Conservation (phyloP, 2,113 vertebrate species). For the Girardinichthys multiradiatus region DNA sequence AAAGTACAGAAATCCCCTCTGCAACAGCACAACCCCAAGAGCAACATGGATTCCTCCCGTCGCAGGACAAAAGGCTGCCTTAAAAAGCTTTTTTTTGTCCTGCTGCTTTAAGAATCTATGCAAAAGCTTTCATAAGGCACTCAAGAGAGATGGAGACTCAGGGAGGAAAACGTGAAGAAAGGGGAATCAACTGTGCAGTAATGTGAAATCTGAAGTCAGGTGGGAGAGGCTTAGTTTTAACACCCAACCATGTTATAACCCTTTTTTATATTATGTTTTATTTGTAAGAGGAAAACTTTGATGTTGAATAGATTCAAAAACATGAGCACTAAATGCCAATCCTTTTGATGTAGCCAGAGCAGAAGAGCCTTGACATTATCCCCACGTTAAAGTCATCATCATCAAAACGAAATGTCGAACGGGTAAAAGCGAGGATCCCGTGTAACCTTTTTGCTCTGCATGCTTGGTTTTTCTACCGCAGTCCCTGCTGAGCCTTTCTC, state of each 20-base stretch:
- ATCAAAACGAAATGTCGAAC: constrained; percentile 68
- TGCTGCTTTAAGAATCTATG: neutral
- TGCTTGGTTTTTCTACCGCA: constrained; percentile 2
- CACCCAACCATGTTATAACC: neutral
- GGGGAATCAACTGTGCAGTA: neutral
- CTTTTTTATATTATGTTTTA: neutral
- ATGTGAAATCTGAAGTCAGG: neutral
- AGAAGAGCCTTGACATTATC: constrained; percentile 59
- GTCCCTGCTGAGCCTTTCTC: constrained; percentile 20
- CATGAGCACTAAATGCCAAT: constrained; percentile 11
- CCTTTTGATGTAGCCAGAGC: neutral
- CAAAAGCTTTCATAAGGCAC: constrained; percentile 34
- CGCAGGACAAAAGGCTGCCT: constrained; percentile 31
- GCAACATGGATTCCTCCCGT: too few relatives aligned
- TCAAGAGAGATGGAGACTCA: constrained; percentile 2
- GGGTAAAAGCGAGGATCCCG: constrained; percentile 47
- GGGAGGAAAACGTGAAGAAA: constrained; percentile 4
- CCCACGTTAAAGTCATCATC: constrained; percentile 58
- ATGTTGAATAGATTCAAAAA: constrained; percentile 13
- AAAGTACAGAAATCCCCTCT: constrained; percentile 5
- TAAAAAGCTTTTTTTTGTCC: constrained; percentile 3
- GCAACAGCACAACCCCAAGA: constrained; percentile 1
- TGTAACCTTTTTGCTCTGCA: constrained; percentile 59
- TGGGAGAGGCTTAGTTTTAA: neutral
- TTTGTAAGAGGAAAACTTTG: constrained; percentile 5